Percentiles rank a stretch among this genome's conserved stretches.
These are phyloP conservation scores for Cryptophagus acutangulus DNA, from an alignment of 2,888 invertebrate genomes.

Conservation along the genomic window DNA sequence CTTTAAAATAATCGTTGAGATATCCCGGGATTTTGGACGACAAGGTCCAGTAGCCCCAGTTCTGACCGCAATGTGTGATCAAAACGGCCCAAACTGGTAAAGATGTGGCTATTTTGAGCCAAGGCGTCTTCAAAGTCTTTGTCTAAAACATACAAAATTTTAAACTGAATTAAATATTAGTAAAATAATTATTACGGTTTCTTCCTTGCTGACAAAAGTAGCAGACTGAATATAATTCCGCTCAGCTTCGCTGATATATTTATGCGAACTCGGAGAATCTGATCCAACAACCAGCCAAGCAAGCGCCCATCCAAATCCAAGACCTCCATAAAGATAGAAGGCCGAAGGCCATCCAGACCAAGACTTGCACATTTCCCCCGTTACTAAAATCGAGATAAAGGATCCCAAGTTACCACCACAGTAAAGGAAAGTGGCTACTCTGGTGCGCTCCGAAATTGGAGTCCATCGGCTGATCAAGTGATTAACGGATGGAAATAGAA, in stretches of 20 bases:
- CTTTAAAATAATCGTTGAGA: too few relatives aligned
- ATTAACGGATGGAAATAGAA: constrained; percentile 67
- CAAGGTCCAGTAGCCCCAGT: constrained; percentile 28
- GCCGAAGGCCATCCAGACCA: constrained; percentile 71
- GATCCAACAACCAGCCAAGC: constrained; percentile 60
- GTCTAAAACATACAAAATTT: too few relatives aligned
- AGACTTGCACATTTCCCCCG: constrained; percentile 67
- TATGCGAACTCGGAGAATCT: constrained; percentile 58
- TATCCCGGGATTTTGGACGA: constrained; percentile 30
- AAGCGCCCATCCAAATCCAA: constrained; percentile 59
- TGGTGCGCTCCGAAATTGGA: constrained; percentile 63
- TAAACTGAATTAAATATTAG: too few relatives aligned
- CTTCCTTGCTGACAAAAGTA: constrained; percentile 4
- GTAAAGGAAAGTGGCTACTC: constrained; percentile 63
- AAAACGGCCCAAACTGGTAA: constrained; percentile 71
- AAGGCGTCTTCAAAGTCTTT: constrained; percentile 67
- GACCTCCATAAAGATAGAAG: constrained; percentile 67
- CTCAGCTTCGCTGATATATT: constrained; percentile 59
- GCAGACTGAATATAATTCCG: constrained; percentile 59
- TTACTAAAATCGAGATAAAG: constrained; percentile 65
- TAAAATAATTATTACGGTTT: too few relatives aligned
- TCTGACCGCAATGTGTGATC: constrained; percentile 26
- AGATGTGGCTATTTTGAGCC: constrained; percentile 69
- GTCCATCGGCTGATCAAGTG: constrained; percentile 72
- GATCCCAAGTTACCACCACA: constrained; percentile 69